Conservation (phyloP, 2,888 invertebrate genomes). For the Campopleginae sp. region DNA sequence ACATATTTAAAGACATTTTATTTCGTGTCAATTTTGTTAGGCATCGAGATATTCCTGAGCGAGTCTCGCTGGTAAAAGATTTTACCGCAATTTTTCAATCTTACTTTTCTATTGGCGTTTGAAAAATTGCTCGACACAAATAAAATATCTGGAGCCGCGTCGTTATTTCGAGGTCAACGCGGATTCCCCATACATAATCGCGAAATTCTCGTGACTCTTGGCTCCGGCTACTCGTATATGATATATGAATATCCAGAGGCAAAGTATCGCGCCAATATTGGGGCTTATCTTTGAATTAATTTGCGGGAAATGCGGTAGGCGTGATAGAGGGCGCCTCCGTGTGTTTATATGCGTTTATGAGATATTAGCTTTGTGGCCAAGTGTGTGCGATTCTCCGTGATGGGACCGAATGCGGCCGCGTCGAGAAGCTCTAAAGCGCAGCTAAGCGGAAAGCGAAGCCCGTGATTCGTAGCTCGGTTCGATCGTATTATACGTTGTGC, state of each 20-base stretch:
- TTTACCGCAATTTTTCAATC: too few species aligned
- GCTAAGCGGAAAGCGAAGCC: constrained; percentile 72
- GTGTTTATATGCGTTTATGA: constrained; percentile 49
- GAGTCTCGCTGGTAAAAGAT: background rate
- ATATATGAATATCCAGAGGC: background rate
- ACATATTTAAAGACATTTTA: background rate
- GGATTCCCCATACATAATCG: background rate
- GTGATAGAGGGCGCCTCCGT: constrained; percentile 21
- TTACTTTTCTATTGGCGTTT: background rate
- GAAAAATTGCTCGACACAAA: background rate
- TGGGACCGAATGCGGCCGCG: constrained; percentile 43
- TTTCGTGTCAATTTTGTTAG: background rate
- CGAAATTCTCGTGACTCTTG: constrained; percentile 5
- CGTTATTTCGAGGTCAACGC: constrained; percentile 1
- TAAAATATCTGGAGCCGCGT: background rate
- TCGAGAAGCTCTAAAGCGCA: constrained; percentile 62
- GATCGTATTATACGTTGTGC: constrained; percentile 74
- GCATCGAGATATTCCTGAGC: background rate
- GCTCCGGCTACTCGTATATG: background rate
- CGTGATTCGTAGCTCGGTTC: constrained; percentile 80
- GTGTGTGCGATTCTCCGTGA: constrained; percentile 7
- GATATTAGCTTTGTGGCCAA: constrained; percentile 47
- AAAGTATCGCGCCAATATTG: constrained; percentile 3
- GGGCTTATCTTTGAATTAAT: constrained; percentile 37
- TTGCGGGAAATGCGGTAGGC: constrained; percentile 33